Evolutionary conservation across 2,113 vertebrate species (phyloP), one percentile per base, ranked within the genome.

Genomic region (Epinephelus moara): DNA sequence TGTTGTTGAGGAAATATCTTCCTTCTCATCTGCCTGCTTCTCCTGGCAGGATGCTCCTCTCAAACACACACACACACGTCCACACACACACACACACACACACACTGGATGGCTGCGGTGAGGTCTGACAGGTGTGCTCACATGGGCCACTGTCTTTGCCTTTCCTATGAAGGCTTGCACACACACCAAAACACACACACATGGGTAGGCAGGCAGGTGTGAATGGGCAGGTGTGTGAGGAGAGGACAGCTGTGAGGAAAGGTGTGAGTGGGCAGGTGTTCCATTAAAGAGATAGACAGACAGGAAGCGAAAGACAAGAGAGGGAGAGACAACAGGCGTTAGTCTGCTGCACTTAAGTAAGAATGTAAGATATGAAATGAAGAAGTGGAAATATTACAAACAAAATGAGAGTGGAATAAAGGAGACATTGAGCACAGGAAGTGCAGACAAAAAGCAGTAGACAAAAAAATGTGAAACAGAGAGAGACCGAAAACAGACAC

Each of bases 191-290:
- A 79, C 52, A 79, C 50, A 72, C 73, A 88, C 71, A 75, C 62
- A 37, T 25, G 67, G 53, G 80, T 83, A 87, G 76, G 81, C 87
- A 85, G 85, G 82, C 94, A 93, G 88, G 93, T 93, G 91, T 82
- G 92, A 93, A 89, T 69, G 84, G 85, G 90, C 91, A 93, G 92
- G 92, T 93, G 93, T 93, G 86, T 90, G 85, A 83, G 89, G 81
- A 88, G 64, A 84, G 85, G 88, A 92, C 93, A 94, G 94, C 90
- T 94, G 94, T 68, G 91, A 86, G 83, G 87, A 89, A 85, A 92
- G 90, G 91, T 92, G 91, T 88, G 89, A 93, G 91, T 86, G 69
- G 90, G 88, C 94, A 94, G 93, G 93, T 94, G 93, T 94, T 94
- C 91, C 90, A 94, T 94, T 94, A 94, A 81, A 93, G 83, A 86